Percentiles rank a stretch among this genome's conserved stretches.
These are phyloP conservation scores for Tetragonula carbonaria DNA, from an alignment of 2,888 invertebrate species.

Conservation along the genomic window DNA sequence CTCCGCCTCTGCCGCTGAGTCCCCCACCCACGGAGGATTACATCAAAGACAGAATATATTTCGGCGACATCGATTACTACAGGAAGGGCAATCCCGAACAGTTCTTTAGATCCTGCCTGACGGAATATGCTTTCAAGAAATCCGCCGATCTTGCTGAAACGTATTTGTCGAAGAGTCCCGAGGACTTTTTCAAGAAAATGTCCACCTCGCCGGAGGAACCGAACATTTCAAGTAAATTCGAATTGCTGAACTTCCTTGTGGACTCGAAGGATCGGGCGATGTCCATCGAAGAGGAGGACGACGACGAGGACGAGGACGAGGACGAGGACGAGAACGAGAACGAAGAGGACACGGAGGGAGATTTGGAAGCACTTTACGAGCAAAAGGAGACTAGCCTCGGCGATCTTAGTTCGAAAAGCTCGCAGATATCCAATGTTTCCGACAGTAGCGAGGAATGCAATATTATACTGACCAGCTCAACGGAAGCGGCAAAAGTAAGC, in stretches of 20 bases:
- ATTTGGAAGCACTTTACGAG: slow-evolving; percentile 84
- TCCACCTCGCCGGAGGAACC: slow-evolving; percentile 86
- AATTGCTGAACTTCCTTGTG: slow-evolving; percentile 94
- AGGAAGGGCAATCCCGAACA: slow-evolving; percentile 72
- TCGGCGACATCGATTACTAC: slow-evolving; percentile 78
- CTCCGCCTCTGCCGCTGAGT: slow-evolving; percentile 90
- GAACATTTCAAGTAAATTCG: slow-evolving; percentile 89
- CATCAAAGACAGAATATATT: slow-evolving; percentile 85
- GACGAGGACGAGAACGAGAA: slow-evolving; percentile 81
- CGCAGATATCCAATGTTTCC: slow-evolving; percentile 92
- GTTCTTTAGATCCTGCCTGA: slow-evolving; percentile 75
- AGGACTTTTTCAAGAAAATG: slow-evolving; percentile 82
- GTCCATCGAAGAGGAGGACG: slow-evolving; percentile 75
- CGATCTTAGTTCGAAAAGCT: slow-evolving; percentile 89
- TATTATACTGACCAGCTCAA: slow-evolving; percentile 85
- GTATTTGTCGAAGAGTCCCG: slow-evolving; percentile 75
- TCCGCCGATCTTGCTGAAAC: slow-evolving; percentile 80
- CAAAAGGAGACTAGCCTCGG: slow-evolving; percentile 84
- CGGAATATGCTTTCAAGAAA: slow-evolving; percentile 76
- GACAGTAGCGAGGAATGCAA: slow-evolving; percentile 94
- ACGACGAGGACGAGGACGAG: slow-evolving; percentile 77
- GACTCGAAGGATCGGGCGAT: slow-evolving; percentile 88
- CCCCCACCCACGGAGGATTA: slow-evolving; percentile 90
- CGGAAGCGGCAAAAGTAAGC: slow-evolving; percentile 80
- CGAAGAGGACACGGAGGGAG: slow-evolving; percentile 86